Evolutionary conservation across 1,140 invertebrate genomes (phyloP).

Genomic region (Phthorimaea operculella): DNA sequence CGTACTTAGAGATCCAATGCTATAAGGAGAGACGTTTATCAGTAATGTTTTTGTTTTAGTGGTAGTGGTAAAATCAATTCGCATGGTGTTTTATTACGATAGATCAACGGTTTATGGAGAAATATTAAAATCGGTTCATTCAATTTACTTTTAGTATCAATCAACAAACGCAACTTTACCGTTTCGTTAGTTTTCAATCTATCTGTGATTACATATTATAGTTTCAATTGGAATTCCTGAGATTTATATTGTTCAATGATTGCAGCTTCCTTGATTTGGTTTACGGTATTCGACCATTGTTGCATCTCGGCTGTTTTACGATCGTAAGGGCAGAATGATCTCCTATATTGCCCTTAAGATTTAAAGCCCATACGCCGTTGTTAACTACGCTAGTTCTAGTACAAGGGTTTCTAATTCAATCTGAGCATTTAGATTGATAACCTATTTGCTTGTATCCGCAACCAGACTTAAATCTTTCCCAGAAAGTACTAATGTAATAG

Average conservation of each 20-base stretch:
- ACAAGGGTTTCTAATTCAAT: neutral
- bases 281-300: conserved; percentile 1
- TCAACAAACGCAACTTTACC: no score
- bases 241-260: neutral
- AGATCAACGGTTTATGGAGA: no score
- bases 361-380: neutral
- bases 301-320: neutral
- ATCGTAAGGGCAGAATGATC: neutral
- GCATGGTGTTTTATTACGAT: no score
- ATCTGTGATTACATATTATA: no score
- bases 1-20: no score
- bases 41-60: no score
- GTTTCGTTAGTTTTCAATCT: no score
- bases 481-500: neutral
- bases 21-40: no score
- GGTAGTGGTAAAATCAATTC: no score
- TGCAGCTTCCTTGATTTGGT: neutral
- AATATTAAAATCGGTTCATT: no score
- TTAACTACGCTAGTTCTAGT: neutral
- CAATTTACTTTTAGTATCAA: no score
- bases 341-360: neutral
- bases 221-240: no score
- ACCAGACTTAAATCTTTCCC: neutral
- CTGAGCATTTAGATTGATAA: neutral
- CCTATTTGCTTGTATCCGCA: neutral